These are phyloP conservation scores for Leptopilina boulardi DNA, from an alignment of 1,140 invertebrate genomes.

Conservation along the genomic window DNA sequence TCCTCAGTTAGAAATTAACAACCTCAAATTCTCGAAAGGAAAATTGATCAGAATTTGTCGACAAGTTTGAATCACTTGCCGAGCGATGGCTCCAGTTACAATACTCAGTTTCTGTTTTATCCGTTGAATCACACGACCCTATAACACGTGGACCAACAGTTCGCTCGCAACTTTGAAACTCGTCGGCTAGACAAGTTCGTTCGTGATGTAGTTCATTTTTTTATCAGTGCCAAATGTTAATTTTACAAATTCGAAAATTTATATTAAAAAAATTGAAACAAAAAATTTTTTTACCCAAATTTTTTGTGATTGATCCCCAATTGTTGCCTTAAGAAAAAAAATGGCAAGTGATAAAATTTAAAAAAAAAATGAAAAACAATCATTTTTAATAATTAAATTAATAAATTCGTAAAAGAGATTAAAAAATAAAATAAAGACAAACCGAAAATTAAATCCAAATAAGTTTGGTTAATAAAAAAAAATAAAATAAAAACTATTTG, in stretches of 20 bases:
- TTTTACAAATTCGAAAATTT: not conserved
- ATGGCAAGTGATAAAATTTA: too few relatives aligned
- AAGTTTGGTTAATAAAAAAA: too few relatives aligned
- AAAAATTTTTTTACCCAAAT: not conserved
- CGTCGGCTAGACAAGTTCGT: conserved; percentile 38
- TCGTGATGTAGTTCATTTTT: not conserved
- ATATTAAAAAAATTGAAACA: not conserved
- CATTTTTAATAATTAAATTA: too few relatives aligned
- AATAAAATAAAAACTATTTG: too few relatives aligned
- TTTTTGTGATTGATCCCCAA: too few relatives aligned
- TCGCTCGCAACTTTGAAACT: conserved; percentile 48
- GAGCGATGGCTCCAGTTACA: conserved; percentile 6
- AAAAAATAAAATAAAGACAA: too few relatives aligned
- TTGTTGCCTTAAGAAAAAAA: too few relatives aligned
- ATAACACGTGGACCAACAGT: conserved; percentile 59
- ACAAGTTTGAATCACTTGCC: not conserved
- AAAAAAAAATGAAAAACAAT: too few relatives aligned
- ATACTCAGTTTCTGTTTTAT: conserved; percentile 9
- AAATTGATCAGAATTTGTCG: not conserved
- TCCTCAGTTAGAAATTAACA: too few relatives aligned
- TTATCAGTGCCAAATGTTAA: not conserved
- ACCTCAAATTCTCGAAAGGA: not conserved
- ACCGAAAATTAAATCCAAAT: too few relatives aligned
- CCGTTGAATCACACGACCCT: not conserved
- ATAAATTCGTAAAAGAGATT: too few relatives aligned